A percentile compares a stretch with the other conserved stretches of the same genome.
These are phyloP conservation scores for Lamellibrachia columna DNA, from an alignment of 2,888 invertebrate genomes.

Conservation along the genomic window DNA sequence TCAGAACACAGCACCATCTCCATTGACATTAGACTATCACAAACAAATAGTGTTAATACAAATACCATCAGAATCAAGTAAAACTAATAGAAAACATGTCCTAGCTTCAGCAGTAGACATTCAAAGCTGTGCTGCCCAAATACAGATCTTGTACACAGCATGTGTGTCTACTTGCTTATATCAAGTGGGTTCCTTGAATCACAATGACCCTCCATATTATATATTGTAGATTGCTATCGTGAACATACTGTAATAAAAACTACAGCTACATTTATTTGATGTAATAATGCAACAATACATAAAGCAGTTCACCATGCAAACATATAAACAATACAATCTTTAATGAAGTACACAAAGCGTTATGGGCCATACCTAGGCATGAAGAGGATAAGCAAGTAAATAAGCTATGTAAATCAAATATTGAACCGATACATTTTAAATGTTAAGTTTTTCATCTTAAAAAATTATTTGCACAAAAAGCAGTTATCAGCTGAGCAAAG, in stretches of 20 bases:
- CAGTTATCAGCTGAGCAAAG: background rate
- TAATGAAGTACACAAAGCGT: background rate
- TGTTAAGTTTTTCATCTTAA: background rate
- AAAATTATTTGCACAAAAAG: background rate
- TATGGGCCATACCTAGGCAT: background rate
- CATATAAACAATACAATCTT: background rate
- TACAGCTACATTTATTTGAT: background rate
- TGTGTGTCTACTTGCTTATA: no score
- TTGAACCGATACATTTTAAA: background rate
- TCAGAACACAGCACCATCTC: background rate
- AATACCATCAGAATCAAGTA: background rate
- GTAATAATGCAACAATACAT: background rate
- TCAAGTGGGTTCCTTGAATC: no score
- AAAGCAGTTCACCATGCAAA: background rate
- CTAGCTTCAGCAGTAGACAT: background rate
- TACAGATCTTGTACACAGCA: background rate
- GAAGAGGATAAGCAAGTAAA: background rate
- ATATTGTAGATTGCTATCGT: background rate
- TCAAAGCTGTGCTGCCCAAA: background rate
- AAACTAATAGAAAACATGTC: background rate
- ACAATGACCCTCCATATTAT: background rate
- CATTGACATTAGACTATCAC: background rate
- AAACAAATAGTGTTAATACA: background rate
- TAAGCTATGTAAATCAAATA: background rate
- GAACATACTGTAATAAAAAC: background rate